These are phyloP conservation scores for Drosophila virilis DNA, from an alignment of 1,140 invertebrate species.

Conservation along the genomic window DNA sequence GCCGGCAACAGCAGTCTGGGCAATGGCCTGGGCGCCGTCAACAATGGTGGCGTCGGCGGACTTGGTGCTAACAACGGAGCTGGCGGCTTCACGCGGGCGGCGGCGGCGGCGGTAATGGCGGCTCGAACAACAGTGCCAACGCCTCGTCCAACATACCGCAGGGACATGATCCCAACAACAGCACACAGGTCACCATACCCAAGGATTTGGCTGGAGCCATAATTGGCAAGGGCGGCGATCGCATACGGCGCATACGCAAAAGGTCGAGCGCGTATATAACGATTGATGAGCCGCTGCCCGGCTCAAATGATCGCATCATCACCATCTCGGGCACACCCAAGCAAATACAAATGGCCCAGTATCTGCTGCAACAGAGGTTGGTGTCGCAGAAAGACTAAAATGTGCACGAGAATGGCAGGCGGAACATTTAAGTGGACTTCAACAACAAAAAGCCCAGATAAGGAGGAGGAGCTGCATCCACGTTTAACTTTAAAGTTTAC, in stretches of 20 bases:
- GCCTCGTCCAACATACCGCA: conserved; percentile 78
- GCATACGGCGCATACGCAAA: conserved; percentile 96
- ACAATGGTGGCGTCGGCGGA: conserved; percentile 78
- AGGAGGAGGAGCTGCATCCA: conserved; percentile 43
- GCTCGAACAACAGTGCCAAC: conserved; percentile 76
- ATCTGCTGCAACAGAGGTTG: no score
- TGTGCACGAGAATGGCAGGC: no score
- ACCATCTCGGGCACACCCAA: conserved; percentile 96
- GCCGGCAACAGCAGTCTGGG: conserved; percentile 64
- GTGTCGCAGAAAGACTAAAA: no score
- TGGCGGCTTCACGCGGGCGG: conserved; percentile 78
- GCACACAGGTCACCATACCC: conserved; percentile 97
- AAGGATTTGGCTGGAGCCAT: conserved; percentile 99
- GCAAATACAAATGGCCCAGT: no score
- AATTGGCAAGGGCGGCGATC: conserved; percentile 97
- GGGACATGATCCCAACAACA: conserved; percentile 86
- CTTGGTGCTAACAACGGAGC: conserved; percentile 75
- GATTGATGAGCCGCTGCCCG: conserved; percentile 96
- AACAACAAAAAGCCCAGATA: conserved; percentile 19
- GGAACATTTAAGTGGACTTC: no score
- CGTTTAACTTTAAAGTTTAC: conserved; percentile 60
- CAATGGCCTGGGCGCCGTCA: conserved; percentile 65
- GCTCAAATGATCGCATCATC: conserved; percentile 97
- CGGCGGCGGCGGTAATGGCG: conserved; percentile 84
- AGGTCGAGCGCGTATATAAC: conserved; percentile 98